Evolutionary conservation across 1,140 invertebrate genomes (phyloP).

Genomic region (Microplitis mediator): DNA sequence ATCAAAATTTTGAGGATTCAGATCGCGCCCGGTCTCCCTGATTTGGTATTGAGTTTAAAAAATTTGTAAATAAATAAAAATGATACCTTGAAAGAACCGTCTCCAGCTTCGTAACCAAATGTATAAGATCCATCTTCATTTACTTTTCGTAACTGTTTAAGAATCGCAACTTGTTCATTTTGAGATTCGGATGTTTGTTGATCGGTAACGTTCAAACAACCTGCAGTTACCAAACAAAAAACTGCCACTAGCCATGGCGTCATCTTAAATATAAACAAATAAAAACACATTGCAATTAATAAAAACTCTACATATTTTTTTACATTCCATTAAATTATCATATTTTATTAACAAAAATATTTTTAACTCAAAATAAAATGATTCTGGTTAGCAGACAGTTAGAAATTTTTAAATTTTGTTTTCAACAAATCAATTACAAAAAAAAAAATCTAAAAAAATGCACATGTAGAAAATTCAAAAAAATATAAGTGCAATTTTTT

Average conservation of each 20-base stretch:
- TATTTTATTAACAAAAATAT: too few relatives aligned
- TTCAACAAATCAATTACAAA: too few relatives aligned
- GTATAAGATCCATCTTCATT: slow-evolving; percentile 86
- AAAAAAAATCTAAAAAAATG: too few relatives aligned
- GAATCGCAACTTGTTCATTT: slow-evolving; percentile 64
- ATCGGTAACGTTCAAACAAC: slow-evolving; percentile 57
- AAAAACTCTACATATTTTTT: neutral
- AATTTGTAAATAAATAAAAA: neutral
- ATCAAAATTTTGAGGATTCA: too few relatives aligned
- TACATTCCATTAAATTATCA: neutral
- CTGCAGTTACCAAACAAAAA: slow-evolving; percentile 55
- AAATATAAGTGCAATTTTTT: too few relatives aligned
- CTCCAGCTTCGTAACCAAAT: slow-evolving; percentile 83
- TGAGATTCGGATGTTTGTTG: slow-evolving; percentile 58
- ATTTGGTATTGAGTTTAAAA: too few relatives aligned
- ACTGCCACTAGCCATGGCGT: slow-evolving; percentile 61
- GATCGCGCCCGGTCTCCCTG: too few relatives aligned
- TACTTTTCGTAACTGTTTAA: slow-evolving; percentile 79
- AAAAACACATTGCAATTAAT: neutral
- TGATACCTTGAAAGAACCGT: slow-evolving; percentile 76
- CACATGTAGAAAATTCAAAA: too few relatives aligned
- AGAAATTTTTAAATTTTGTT: too few relatives aligned
- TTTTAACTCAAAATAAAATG: too few relatives aligned
- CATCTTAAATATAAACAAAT: slow-evolving; percentile 51
- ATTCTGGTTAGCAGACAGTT: too few relatives aligned